Evolutionary conservation across 2,113 vertebrate species (phyloP).

Genomic region (Rattus rattus): DNA sequence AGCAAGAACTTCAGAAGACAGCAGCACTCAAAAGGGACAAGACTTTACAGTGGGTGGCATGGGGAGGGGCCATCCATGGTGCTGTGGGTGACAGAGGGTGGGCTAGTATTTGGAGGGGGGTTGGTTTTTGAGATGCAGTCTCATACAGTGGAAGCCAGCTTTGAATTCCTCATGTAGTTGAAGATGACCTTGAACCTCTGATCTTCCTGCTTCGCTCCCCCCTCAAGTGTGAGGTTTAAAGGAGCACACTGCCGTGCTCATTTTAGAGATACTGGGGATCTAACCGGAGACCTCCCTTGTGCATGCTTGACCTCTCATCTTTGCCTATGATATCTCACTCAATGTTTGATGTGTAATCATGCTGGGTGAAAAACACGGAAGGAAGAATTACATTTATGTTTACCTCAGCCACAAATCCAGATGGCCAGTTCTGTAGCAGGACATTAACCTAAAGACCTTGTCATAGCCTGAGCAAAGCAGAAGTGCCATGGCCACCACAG

Average conservation of each 20-base stretch:
- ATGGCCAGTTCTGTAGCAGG: background rate
- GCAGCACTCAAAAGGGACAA: background rate
- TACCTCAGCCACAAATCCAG: background rate
- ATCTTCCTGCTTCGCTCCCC: background rate
- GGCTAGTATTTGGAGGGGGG: background rate
- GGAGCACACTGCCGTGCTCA: background rate
- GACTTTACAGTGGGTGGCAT: background rate
- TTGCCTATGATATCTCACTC: background rate
- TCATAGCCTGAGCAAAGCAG: background rate
- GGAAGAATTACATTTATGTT: background rate
- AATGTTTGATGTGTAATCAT: rapidly evolving
- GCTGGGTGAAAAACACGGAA: background rate
- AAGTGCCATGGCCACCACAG: background rate
- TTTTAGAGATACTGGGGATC: too few relatives aligned
- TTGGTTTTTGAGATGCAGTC: background rate
- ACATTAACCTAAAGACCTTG: background rate
- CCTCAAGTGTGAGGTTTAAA: background rate
- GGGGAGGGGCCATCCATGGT: background rate
- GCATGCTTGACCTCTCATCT: rapidly evolving
- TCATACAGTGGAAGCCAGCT: background rate
- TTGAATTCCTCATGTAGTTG: background rate
- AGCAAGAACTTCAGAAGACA: background rate
- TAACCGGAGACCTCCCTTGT: too few relatives aligned
- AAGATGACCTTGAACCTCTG: background rate
- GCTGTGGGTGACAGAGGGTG: background rate